Evolutionary conservation across 1,140 invertebrate species (phyloP).

Genomic region (Thalassaphorura encarpata): DNA sequence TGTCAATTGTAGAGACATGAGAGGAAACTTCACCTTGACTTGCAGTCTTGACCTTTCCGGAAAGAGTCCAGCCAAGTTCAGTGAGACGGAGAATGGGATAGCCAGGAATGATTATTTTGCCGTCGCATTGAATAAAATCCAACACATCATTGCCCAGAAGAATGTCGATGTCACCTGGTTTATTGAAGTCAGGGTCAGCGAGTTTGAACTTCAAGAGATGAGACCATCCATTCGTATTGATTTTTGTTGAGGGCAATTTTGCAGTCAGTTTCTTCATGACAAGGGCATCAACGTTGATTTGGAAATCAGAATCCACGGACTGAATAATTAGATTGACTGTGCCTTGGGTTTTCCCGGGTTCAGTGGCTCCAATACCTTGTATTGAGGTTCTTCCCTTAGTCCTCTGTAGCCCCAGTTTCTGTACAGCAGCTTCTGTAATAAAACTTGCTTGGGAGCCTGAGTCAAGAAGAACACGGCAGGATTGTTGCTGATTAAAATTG

Average conservation of each 20-base stretch:
- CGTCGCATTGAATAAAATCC: not conserved
- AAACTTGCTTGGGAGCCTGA: constrained; percentile 4
- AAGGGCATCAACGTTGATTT: not conserved
- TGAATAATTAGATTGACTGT: not conserved
- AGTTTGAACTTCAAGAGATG: not conserved
- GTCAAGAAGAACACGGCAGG: constrained; percentile 1
- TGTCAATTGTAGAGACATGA: not conserved
- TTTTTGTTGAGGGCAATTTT: not conserved
- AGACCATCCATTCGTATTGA: not conserved
- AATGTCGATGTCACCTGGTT: constrained; percentile 1
- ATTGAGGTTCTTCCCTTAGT: not conserved
- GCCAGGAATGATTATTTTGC: not conserved
- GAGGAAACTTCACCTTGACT: not conserved
- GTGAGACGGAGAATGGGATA: not conserved
- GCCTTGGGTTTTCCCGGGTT: not conserved
- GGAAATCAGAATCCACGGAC: not conserved
- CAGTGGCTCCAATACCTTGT: not conserved
- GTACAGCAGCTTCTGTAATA: not conserved
- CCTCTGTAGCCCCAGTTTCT: not conserved
- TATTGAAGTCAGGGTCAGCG: not conserved
- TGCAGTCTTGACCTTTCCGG: constrained; percentile 12
- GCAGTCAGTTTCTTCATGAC: not conserved
- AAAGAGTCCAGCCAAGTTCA: not conserved
- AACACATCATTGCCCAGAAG: not conserved
- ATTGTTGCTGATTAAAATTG: not conserved